A percentile compares a stretch with the other conserved stretches of the same genome.
Conservation (phyloP, 2,888 invertebrate genomes). For the Labia minor region DNA sequence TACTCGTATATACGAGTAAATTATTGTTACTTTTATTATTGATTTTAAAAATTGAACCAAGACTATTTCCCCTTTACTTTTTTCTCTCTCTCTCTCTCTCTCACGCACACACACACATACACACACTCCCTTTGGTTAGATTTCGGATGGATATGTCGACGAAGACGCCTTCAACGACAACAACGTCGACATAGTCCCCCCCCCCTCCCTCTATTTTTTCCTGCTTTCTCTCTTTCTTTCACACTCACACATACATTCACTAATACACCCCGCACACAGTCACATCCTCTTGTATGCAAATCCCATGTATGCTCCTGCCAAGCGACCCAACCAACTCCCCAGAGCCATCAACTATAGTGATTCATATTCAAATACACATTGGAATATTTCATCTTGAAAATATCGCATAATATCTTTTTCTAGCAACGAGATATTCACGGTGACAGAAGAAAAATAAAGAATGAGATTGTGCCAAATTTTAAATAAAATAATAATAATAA, state of each 20-base stretch:
- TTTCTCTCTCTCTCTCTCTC: too few species aligned
- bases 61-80: too few species aligned
- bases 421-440: background rate
- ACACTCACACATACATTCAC: too few species aligned
- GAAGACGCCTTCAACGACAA: too few species aligned
- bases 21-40: too few species aligned
- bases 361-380: constrained; percentile 13
- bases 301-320: constrained; percentile 8
- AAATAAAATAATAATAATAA: background rate
- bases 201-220: background rate
- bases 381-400: constrained; percentile 13
- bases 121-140: background rate
- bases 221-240: background rate
- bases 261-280: background rate
- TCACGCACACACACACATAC: too few species aligned
- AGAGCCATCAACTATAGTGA: constrained; percentile 13
- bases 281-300: background rate
- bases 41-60: background rate
- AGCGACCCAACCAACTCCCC: background rate
- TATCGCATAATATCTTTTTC: constrained; percentile 8
- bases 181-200: too few species aligned
- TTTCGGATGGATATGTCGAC: background rate
- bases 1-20: too few species aligned
- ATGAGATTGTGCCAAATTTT: background rate
- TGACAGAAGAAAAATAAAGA: background rate